Percentiles rank a stretch among this genome's conserved stretches.
Conservation (phyloP, 2,113 vertebrate genomes). For the Meleagris gallopavo region DNA sequence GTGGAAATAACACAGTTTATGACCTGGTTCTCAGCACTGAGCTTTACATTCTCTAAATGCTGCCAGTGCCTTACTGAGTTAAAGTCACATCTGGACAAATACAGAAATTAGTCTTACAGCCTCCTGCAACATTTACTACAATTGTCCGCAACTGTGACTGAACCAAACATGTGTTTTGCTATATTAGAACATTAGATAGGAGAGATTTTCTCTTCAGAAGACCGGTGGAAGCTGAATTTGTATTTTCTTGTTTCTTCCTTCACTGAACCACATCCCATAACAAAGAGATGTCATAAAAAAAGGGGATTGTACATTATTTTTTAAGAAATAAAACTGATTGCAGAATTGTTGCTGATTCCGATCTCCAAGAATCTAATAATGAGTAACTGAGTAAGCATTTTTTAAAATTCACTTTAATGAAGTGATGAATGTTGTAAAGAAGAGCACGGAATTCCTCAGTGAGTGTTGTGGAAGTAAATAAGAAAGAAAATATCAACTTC, state of each 20-base stretch:
- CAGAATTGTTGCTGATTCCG: conserved; percentile 7
- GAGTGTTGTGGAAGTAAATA: conserved; percentile 48
- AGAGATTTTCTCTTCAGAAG: background rate
- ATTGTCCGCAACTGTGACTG: background rate
- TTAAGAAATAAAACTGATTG: background rate
- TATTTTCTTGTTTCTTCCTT: background rate
- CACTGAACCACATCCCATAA: background rate
- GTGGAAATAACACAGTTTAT: background rate
- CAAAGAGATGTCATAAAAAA: background rate
- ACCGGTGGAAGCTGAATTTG: background rate
- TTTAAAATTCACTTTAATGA: conserved; percentile 34
- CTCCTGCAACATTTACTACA: background rate
- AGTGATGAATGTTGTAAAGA: conserved; percentile 30
- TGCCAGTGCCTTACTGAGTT: background rate
- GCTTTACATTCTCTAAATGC: background rate
- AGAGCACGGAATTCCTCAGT: conserved; percentile 33
- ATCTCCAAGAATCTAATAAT: background rate
- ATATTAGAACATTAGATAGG: background rate
- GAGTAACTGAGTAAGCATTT: conserved; percentile 32
- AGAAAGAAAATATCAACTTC: background rate
- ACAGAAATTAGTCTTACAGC: background rate
- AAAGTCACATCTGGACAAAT: background rate
- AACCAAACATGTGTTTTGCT: background rate
- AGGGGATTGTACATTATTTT: background rate
- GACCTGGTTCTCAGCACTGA: background rate